phyloP scores from a whole-genome alignment of 2,888 invertebrate species.

The Timema podura region DNA sequence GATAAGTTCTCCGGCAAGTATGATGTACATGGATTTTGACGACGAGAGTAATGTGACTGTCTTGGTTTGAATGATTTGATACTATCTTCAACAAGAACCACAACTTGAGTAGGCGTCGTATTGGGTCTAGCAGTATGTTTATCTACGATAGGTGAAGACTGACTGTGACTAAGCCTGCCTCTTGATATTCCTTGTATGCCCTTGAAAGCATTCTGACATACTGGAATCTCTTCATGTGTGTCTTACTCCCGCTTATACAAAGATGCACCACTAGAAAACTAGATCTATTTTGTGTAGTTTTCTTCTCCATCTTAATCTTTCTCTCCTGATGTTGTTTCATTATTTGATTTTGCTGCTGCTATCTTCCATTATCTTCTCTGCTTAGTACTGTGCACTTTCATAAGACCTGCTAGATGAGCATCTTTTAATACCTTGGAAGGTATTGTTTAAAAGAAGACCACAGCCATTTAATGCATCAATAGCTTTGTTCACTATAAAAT shows the following conservation, averaged over 20 bases:
- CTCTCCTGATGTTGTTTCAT: neutral
- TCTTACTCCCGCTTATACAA: neutral
- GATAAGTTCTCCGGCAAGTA: neutral
- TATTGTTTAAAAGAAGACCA: neutral
- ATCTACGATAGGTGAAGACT: conserved; percentile 8
- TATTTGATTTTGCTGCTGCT: neutral
- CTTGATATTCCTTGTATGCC: neutral
- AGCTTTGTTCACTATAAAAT: no score
- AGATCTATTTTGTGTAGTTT: neutral
- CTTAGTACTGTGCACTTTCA: neutral
- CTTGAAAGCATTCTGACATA: neutral
- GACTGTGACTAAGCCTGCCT: conserved; percentile 7
- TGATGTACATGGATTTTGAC: neutral
- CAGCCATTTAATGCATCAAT: no score
- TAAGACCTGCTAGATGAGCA: conserved; percentile 12
- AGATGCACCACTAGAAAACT: conserved; percentile 4
- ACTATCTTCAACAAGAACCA: conserved; percentile 5
- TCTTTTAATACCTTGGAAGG: conserved; percentile 4
- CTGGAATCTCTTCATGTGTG: neutral
- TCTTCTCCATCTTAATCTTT: neutral
- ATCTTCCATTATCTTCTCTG: conserved; percentile 2
- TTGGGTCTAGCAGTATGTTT: neutral
- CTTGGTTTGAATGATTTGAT: conserved; percentile 11
- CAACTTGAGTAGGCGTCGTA: conserved; percentile 3
- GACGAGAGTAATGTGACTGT: conserved; percentile 9